Conservation (phyloP, 2,797 vertebrate genomes). For the Takifugu rubripes region DNA sequence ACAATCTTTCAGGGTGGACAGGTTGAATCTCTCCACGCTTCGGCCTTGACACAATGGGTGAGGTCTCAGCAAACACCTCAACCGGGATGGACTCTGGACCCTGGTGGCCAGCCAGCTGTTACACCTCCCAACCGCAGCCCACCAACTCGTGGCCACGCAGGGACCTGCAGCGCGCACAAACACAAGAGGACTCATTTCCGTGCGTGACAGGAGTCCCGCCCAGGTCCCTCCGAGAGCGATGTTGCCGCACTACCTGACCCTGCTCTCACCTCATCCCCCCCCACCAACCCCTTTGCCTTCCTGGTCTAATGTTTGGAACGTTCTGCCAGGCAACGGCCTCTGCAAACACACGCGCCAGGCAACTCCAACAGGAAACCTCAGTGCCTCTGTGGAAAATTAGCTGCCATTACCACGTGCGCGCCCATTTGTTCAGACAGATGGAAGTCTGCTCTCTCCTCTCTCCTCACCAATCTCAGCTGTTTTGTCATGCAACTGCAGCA, state of each 20-base stretch:
- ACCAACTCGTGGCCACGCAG: conserved; percentile 50
- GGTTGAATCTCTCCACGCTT: conserved; percentile 21
- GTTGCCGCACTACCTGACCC: conserved; percentile 49
- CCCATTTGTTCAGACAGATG: conserved; percentile 45
- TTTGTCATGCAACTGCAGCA: conserved; percentile 7
- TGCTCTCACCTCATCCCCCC: conserved; percentile 46
- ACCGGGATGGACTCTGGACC: conserved; percentile 61
- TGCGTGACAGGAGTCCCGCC: conserved; percentile 42
- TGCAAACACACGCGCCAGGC: conserved; percentile 74
- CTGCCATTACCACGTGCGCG: conserved; percentile 47
- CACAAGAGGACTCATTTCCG: conserved; percentile 51
- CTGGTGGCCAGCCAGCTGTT: conserved; percentile 35
- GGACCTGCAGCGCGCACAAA: conserved; percentile 47
- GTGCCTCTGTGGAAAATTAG: conserved; percentile 62
- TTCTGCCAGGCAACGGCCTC: conserved; percentile 65
- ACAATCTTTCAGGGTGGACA: conserved; percentile 6
- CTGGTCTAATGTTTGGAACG: conserved; percentile 67
- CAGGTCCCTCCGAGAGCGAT: conserved; percentile 28
- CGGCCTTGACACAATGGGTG: conserved; percentile 31
- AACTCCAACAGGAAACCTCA: conserved; percentile 68
- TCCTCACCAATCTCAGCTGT: conserved; percentile 6
- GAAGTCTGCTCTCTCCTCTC: conserved; percentile 9
- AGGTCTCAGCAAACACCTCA: conserved; percentile 55
- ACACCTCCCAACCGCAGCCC: conserved; percentile 45
- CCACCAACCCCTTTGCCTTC: conserved; percentile 36